A percentile compares a stretch with the other conserved stretches of the same genome.
Conservation (phyloP, 2,888 invertebrate species). For the Xanthorhoe spadicearia region DNA sequence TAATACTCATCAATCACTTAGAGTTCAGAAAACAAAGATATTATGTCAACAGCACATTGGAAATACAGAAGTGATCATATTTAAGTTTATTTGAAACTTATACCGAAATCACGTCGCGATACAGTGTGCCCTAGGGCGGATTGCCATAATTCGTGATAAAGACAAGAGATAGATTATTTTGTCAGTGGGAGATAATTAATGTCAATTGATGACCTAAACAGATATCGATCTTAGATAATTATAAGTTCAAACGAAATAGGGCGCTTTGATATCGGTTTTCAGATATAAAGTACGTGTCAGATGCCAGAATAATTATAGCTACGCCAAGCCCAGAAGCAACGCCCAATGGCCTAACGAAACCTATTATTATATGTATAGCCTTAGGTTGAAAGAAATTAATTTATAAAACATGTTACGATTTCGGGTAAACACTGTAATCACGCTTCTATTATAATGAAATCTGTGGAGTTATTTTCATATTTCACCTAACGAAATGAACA, state of each 20-base stretch:
- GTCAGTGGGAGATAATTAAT: not conserved
- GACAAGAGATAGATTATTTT: too few relatives aligned
- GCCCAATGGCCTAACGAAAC: slow-evolving; percentile 3
- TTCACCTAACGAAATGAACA: slow-evolving; percentile 9
- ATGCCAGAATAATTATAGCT: slow-evolving; percentile 4
- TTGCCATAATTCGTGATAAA: too few relatives aligned
- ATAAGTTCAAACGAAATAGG: not conserved
- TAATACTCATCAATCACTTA: too few relatives aligned
- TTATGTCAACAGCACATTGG: too few relatives aligned
- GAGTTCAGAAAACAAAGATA: too few relatives aligned
- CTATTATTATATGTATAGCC: slow-evolving; percentile 1
- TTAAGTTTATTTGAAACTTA: too few relatives aligned
- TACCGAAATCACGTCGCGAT: too few relatives aligned
- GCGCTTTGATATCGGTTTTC: not conserved
- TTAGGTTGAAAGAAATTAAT: slow-evolving; percentile 17
- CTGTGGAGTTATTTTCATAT: slow-evolving; percentile 12
- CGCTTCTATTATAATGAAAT: slow-evolving; percentile 8
- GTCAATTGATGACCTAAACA: not conserved
- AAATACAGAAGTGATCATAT: too few relatives aligned
- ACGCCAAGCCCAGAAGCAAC: slow-evolving; percentile 5
- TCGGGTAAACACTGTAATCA: slow-evolving; percentile 13
- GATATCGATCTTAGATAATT: not conserved
- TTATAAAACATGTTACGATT: slow-evolving; percentile 9
- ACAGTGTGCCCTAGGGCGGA: too few relatives aligned
- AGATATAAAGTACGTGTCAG: not conserved